A percentile compares a stretch with the other conserved stretches of the same genome.
These are phyloP conservation scores for Heteromyza rotundicornis DNA, from an alignment of 2,888 invertebrate genomes.

Conservation along the genomic window DNA sequence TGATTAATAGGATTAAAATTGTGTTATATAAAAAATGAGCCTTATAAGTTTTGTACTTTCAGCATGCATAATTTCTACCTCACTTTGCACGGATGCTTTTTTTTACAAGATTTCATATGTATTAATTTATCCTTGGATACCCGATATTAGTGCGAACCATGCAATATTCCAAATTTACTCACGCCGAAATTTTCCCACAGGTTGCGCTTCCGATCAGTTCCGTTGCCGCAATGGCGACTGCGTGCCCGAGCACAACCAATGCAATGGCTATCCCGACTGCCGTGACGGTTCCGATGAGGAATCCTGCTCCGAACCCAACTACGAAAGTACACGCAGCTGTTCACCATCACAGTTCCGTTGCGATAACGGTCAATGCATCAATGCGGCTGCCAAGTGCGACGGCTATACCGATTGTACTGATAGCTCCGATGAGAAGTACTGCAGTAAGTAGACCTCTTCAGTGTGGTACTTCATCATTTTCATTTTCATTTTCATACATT, in stretches of 20 bases:
- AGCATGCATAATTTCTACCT: too few relatives aligned
- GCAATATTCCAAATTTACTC: too few relatives aligned
- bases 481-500: background rate
- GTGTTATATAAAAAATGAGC: too few relatives aligned
- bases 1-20: too few relatives aligned
- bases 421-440: conserved; percentile 68
- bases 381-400: conserved; percentile 63
- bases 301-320: conserved; percentile 62
- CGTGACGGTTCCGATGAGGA: conserved; percentile 73
- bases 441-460: conserved; percentile 60
- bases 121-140: too few relatives aligned
- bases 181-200: too few relatives aligned
- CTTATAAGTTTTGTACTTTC: too few relatives aligned
- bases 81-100: too few relatives aligned
- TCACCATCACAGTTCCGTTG: conserved; percentile 59
- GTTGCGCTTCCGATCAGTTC: conserved; percentile 71
- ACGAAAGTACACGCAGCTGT: conserved; percentile 43
- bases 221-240: conserved; percentile 74
- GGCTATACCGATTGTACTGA: conserved; percentile 66
- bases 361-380: conserved; percentile 57
- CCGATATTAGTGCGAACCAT: too few relatives aligned
- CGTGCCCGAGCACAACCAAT: conserved; percentile 68
- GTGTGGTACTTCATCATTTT: too few relatives aligned
- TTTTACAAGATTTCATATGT: too few relatives aligned
- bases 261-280: conserved; percentile 72